Conservation (phyloP, 2,888 invertebrate species). For the Polyommatus iphigenia region DNA sequence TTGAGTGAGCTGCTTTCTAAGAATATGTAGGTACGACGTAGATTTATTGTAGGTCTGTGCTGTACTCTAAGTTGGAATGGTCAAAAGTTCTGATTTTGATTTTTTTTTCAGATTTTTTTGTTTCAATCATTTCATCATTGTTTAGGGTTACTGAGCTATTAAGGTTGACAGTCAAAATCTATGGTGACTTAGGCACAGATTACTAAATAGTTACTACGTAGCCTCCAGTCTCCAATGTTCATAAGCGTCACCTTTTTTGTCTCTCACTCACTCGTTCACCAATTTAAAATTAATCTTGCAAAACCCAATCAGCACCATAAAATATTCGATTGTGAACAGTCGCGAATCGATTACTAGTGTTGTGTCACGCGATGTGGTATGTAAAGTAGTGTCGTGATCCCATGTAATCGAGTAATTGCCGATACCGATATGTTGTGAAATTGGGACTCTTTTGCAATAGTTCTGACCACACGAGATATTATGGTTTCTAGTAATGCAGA, state of each 20-base stretch:
- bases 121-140: no score
- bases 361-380: conserved; percentile 47
- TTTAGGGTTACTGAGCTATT: no score
- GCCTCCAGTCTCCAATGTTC: no score
- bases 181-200: no score
- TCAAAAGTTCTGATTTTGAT: neutral
- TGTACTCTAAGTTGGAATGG: neutral
- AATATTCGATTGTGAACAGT: conserved; percentile 51
- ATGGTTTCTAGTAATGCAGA: conserved; percentile 13
- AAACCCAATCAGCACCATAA: conserved; percentile 17
- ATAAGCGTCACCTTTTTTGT: no score
- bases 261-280: no score
- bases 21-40: no score
- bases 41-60: no score
- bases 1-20: no score
- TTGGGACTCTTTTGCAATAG: conserved; percentile 28
- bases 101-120: neutral
- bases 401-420: conserved; percentile 44
- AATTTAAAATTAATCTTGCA: neutral
- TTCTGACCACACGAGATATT: conserved; percentile 14
- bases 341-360: conserved; percentile 34
- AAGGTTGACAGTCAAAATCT: no score
- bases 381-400: conserved; percentile 44
- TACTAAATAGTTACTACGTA: no score
- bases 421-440: conserved; percentile 42